Percentiles rank a stretch among this genome's conserved stretches.
phyloP scores from a whole-genome alignment of 1,140 invertebrate species.

The Aphelinus certus region DNA sequence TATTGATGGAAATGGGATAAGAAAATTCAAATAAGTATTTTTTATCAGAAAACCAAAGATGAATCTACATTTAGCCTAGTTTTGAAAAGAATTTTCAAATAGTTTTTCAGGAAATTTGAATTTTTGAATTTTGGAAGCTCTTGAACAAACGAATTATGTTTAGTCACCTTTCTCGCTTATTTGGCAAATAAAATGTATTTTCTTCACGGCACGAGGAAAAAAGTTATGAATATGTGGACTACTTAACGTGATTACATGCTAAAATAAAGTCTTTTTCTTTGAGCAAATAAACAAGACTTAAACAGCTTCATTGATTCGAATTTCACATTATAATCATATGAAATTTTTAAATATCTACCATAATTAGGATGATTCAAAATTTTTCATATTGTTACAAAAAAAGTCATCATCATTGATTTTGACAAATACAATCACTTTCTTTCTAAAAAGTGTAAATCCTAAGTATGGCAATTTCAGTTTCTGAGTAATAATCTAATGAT shows the following conservation, averaged over 20 bases:
- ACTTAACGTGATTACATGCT: conserved; percentile 3
- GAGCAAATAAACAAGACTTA: background rate
- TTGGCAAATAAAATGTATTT: conserved; percentile 22
- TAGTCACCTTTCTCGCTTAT: background rate
- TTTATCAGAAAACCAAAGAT: too few relatives aligned
- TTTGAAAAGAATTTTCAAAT: background rate
- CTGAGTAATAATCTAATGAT: conserved; percentile 28
- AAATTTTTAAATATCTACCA: background rate
- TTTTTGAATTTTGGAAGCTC: conserved; percentile 21
- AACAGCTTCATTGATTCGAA: conserved; percentile 1
- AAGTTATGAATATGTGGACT: background rate
- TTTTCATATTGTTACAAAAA: conserved; percentile 24
- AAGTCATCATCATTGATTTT: conserved; percentile 6
- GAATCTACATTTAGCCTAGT: too few relatives aligned
- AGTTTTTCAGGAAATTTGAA: background rate
- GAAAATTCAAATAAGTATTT: too few relatives aligned
- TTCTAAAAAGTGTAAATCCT: conserved; percentile 21
- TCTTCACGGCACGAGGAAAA: background rate
- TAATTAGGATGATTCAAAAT: conserved; percentile 26
- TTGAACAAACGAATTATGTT: background rate
- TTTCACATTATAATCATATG: background rate
- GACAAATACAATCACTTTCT: conserved; percentile 24
- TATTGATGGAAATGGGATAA: too few relatives aligned
- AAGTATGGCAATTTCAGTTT: conserved; percentile 33
- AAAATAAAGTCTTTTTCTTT: conserved; percentile 20